Evolutionary conservation across 2,888 invertebrate genomes (phyloP).

Genomic region (Amiota mariae): DNA sequence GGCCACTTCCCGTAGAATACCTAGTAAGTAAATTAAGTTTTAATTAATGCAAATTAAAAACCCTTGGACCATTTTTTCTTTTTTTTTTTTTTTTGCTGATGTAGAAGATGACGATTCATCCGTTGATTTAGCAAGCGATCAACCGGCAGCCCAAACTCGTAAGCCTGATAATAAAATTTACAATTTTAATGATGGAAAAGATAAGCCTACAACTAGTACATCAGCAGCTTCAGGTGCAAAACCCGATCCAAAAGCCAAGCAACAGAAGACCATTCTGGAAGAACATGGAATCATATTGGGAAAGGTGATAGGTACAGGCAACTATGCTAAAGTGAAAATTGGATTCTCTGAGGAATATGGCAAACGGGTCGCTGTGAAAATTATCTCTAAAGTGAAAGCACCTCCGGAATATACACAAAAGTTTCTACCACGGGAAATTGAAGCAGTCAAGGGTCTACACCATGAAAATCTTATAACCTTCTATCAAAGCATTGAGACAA

Average conservation of each 20-base stretch:
- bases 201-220: neutral
- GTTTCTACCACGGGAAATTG: conserved; percentile 87
- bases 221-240: neutral
- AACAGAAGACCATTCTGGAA: conserved; percentile 80
- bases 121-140: conserved; percentile 54
- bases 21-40: neutral
- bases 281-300: conserved; percentile 85
- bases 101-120: conserved; percentile 47
- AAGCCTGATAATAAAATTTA: conserved; percentile 57
- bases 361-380: conserved; percentile 86
- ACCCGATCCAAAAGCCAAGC: conserved; percentile 49
- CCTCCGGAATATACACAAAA: conserved; percentile 87
- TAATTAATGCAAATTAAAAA: neutral
- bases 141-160: conserved; percentile 48
- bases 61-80: neutral
- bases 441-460: conserved; percentile 85
- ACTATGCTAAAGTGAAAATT: conserved; percentile 87
- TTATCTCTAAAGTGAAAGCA: conserved; percentile 87
- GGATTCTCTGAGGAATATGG: conserved; percentile 83
- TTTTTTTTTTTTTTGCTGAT: neutral
- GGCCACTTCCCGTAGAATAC: neutral
- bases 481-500: conserved; percentile 88
- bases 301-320: conserved; percentile 85
- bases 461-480: conserved; percentile 87
- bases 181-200: conserved; percentile 45